phyloP scores from a whole-genome alignment of 1,140 invertebrate genomes.

The Phymorhynchus buccinoides region DNA sequence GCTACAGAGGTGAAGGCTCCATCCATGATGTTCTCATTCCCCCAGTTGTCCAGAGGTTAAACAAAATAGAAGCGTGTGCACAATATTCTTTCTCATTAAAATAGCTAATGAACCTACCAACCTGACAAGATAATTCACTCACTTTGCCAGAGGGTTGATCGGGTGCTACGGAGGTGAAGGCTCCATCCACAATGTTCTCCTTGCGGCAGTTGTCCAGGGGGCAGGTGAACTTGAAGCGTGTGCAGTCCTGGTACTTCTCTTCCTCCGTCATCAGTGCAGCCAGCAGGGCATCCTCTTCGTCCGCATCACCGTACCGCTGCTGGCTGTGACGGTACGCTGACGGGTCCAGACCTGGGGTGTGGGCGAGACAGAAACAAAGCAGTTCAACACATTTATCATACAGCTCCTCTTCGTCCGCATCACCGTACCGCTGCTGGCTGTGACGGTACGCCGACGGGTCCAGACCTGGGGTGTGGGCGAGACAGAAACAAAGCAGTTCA shows the following conservation, averaged over 20 bases:
- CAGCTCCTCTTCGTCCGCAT: conserved; percentile 74
- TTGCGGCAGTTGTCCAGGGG: conserved; percentile 69
- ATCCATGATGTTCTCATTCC: conserved; percentile 72
- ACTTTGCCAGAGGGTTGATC: conserved; percentile 57
- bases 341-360: conserved; percentile 75
- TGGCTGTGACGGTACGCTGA: conserved; percentile 73
- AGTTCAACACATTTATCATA: no score
- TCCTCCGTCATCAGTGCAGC: conserved; percentile 77
- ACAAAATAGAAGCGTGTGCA: conserved; percentile 77
- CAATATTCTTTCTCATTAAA: no score
- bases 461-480: conserved; percentile 73
- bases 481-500: no score
- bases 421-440: conserved; percentile 72
- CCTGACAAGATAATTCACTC: no score
- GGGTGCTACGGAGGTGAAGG: conserved; percentile 50
- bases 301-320: conserved; percentile 74
- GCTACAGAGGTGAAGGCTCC: conserved; percentile 57
- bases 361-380: no score
- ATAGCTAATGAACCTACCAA: no score
- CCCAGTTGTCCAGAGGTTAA: conserved; percentile 73
- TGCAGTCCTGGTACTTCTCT: conserved; percentile 85
- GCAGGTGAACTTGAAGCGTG: conserved; percentile 74
- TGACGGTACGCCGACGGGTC: conserved; percentile 75
- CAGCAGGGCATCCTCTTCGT: conserved; percentile 76
- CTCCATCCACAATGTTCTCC: conserved; percentile 72